These are phyloP conservation scores for Etheostoma spectabile DNA, from an alignment of 2,113 vertebrate genomes.

Conservation along the genomic window DNA sequence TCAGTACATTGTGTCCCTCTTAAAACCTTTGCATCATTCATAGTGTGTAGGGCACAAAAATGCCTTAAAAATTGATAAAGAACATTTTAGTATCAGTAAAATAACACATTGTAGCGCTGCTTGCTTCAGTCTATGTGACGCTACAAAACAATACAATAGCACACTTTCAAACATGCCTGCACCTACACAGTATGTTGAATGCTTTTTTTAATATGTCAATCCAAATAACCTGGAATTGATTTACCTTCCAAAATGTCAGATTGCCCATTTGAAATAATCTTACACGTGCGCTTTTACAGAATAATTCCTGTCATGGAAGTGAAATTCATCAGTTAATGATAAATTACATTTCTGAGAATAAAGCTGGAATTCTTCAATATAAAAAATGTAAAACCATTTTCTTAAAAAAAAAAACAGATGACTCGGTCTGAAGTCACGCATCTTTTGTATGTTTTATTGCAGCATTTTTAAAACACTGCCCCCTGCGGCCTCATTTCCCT, in stretches of 20 bases:
- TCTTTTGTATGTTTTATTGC: slow-evolving; percentile 35
- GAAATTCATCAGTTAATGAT: slow-evolving; percentile 23
- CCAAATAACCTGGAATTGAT: slow-evolving; percentile 31
- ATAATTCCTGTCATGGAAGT: slow-evolving; percentile 8
- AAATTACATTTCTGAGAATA: slow-evolving; percentile 1
- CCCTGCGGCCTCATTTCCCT: slow-evolving; percentile 34
- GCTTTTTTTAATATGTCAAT: slow-evolving; percentile 6
- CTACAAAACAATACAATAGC: background rate
- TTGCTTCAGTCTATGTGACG: background rate
- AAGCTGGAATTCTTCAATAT: slow-evolving; percentile 10
- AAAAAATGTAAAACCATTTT: slow-evolving; percentile 43
- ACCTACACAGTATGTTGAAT: slow-evolving; percentile 2
- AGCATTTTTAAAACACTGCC: slow-evolving; percentile 39
- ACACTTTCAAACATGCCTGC: slow-evolving; percentile 15
- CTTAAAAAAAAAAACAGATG: slow-evolving; percentile 3
- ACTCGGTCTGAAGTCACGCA: slow-evolving; percentile 42
- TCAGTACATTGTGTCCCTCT: background rate
- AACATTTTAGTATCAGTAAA: slow-evolving; percentile 16
- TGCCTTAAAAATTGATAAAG: background rate
- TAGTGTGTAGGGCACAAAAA: background rate
- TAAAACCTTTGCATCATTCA: slow-evolving; percentile 25
- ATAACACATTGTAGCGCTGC: background rate
- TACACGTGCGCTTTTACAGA: slow-evolving; percentile 11
- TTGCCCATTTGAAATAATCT: slow-evolving; percentile 10
- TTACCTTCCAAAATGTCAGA: slow-evolving; percentile 31